A percentile compares a stretch with the other conserved stretches of the same genome.
Evolutionary conservation across 2,888 invertebrate species (phyloP).

Genomic region (Latrodectus hesperus): DNA sequence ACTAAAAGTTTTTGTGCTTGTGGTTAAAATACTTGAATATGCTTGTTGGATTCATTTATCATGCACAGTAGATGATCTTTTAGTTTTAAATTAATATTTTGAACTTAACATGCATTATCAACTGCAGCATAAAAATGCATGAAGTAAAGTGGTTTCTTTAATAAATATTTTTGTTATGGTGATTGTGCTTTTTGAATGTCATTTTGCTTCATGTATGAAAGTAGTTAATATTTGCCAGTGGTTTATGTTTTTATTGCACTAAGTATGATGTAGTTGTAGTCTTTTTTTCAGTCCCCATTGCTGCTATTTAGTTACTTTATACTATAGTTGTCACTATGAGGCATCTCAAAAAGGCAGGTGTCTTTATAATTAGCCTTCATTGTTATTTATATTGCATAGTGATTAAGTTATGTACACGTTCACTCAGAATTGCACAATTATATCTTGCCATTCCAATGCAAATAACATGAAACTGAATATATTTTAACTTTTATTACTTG

Average conservation of each 20-base stretch:
- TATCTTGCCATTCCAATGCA: slow-evolving; percentile 14
- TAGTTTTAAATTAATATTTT: slow-evolving; percentile 26
- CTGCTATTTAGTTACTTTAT: slow-evolving; percentile 60
- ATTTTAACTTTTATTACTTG: neutral
- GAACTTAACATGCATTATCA: slow-evolving; percentile 25
- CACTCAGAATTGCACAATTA: slow-evolving; percentile 35
- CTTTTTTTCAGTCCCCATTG: slow-evolving; percentile 67
- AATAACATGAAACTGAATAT: neutral
- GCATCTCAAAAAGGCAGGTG: slow-evolving; percentile 13
- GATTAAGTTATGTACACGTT: slow-evolving; percentile 36
- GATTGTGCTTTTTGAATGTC: slow-evolving; percentile 68
- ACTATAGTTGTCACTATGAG: slow-evolving; percentile 25
- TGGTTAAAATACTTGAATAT: slow-evolving; percentile 60
- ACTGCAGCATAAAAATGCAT: slow-evolving; percentile 29
- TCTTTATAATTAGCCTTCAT: slow-evolving; percentile 29
- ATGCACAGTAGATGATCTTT: slow-evolving; percentile 65
- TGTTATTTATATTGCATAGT: slow-evolving; percentile 32
- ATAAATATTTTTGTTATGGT: slow-evolving; percentile 65
- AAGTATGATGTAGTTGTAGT: slow-evolving; percentile 59
- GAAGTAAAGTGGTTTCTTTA: slow-evolving; percentile 40
- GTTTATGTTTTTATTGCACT: slow-evolving; percentile 67
- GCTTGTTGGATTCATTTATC: slow-evolving; percentile 70
- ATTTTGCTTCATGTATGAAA: slow-evolving; percentile 59
- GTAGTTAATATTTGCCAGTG: slow-evolving; percentile 67
- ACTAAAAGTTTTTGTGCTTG: slow-evolving; percentile 61